phyloP scores from a whole-genome alignment of 2,797 vertebrate genomes.

The Helostoma temminkii region DNA sequence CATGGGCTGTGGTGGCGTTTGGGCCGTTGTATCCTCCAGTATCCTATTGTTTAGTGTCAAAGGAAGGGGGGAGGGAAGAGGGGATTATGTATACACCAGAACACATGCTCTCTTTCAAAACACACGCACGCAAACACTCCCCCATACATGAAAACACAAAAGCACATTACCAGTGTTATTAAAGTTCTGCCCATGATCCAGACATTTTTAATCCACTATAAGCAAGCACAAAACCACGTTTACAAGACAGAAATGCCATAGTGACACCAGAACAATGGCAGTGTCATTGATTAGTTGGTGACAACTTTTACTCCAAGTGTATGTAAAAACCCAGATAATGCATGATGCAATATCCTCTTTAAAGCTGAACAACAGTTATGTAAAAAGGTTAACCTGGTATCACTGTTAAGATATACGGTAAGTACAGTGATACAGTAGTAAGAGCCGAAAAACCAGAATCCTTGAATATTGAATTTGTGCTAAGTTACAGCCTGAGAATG shows the following conservation, averaged over 20 bases:
- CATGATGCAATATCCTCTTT: neutral
- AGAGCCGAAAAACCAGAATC: neutral
- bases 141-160: constrained; percentile 56
- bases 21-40: constrained; percentile 75
- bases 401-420: too few relatives aligned
- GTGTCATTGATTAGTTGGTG: neutral
- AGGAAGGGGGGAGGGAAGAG: constrained; percentile 46
- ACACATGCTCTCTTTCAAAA: constrained; percentile 75
- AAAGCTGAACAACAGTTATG: neutral
- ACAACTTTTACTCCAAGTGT: neutral
- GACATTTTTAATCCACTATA: constrained; percentile 39
- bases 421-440: too few relatives aligned
- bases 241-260: constrained; percentile 1
- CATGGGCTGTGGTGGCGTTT: constrained; percentile 61
- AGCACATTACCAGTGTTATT: constrained; percentile 65
- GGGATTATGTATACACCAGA: constrained; percentile 72
- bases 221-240: constrained; percentile 13
- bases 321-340: neutral
- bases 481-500: neutral
- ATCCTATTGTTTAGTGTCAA: constrained; percentile 79
- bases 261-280: neutral
- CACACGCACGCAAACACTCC: constrained; percentile 50
- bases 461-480: neutral
- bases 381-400: too few relatives aligned
- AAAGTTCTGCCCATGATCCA: constrained; percentile 48